Evolutionary conservation across 2,113 vertebrate species (phyloP).

Genomic region (Bambusicola thoracicus): DNA sequence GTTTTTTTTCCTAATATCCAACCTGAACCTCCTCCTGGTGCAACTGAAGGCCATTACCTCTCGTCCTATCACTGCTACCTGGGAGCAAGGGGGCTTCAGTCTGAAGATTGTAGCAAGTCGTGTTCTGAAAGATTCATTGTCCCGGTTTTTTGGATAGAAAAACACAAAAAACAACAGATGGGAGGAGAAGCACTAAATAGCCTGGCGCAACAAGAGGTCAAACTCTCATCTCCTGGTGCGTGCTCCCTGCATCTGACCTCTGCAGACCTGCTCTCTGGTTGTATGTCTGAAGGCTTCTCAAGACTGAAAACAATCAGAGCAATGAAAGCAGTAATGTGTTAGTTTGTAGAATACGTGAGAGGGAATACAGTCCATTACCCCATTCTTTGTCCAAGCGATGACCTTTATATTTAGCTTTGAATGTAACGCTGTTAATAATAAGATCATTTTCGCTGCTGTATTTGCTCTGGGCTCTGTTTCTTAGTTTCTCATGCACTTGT

Average conservation of each 20-base stretch:
- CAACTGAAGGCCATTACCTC: no score
- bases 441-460: background rate
- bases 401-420: background rate
- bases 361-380: background rate
- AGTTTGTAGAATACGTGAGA: fast-evolving
- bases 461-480: background rate
- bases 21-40: no score
- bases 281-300: background rate
- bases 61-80: no score
- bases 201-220: background rate
- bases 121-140: background rate
- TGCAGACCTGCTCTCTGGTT: background rate
- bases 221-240: background rate
- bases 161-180: background rate
- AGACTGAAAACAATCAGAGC: background rate
- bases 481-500: background rate
- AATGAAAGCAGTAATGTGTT: background rate
- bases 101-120: background rate
- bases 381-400: background rate
- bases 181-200: background rate
- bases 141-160: background rate
- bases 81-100: background rate
- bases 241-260: background rate
- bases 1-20: no score
- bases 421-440: background rate